Evolutionary conservation across 35 echinoderm and acorn worm genomes (phyloP).

Genomic region (Nesometra sesokonis): DNA sequence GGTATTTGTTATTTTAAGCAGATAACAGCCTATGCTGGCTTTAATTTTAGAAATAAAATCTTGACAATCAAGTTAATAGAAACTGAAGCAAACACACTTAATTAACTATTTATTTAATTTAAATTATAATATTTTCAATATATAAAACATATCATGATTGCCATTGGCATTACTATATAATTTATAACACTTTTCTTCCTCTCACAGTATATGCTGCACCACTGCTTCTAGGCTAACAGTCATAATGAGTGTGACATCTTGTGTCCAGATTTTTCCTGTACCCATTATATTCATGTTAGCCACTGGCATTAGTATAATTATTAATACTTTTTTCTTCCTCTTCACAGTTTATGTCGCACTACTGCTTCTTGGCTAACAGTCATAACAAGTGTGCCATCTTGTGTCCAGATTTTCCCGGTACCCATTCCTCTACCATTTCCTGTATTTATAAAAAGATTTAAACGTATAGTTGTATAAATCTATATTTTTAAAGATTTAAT

Average conservation of each 20-base stretch:
- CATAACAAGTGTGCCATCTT: slow-evolving; percentile 63
- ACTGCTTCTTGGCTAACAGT: slow-evolving; percentile 61
- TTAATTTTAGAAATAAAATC: no score
- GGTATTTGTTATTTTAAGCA: no score
- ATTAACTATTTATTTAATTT: no score
- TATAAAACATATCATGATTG: no score
- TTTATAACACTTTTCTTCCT: background rate
- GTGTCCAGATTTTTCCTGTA: slow-evolving; percentile 59
- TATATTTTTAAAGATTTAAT: no score
- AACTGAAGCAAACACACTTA: no score
- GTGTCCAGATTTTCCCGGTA: slow-evolving; percentile 59
- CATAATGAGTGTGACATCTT: slow-evolving; percentile 58
- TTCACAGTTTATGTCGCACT: slow-evolving; percentile 58
- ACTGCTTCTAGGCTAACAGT: slow-evolving; percentile 58
- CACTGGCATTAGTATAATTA: no score
- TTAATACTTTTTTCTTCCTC: background rate
- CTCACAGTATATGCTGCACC: slow-evolving; percentile 54
- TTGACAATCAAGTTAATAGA: no score
- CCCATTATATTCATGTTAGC: no score
- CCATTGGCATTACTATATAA: no score
- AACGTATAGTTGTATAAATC: background rate
- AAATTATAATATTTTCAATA: no score
- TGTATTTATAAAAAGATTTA: slow-evolving; percentile 9
- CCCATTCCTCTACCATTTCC: slow-evolving; percentile 60
- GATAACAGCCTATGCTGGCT: no score